Conservation (phyloP, 2,797 vertebrate genomes). For the Percopsis omiscomaycus region DNA sequence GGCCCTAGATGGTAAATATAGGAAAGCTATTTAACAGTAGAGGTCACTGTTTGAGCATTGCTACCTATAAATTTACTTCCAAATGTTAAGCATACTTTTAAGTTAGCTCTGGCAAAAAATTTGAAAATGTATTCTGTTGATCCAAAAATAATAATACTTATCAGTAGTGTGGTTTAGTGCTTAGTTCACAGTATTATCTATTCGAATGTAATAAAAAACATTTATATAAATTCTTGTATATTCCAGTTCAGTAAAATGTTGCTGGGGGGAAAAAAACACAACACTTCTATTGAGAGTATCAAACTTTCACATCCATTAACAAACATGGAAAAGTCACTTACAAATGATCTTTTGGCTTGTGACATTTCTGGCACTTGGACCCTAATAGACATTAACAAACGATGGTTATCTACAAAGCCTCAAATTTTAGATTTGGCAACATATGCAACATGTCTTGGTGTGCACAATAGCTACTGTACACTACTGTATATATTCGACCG, state of each 20-base stretch:
- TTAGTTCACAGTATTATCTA: slow-evolving; percentile 69
- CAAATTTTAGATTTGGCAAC: slow-evolving; percentile 40
- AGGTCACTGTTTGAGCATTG: slow-evolving; percentile 45
- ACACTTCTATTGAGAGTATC: slow-evolving; percentile 41
- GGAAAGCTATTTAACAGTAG: slow-evolving; percentile 58
- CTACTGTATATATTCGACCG: slow-evolving; percentile 30
- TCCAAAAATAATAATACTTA: slow-evolving; percentile 9
- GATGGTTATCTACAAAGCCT: slow-evolving; percentile 25
- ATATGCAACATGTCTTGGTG: slow-evolving; percentile 16
- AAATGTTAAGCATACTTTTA: too few relatives aligned
- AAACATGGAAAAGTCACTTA: slow-evolving; percentile 70
- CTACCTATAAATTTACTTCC: slow-evolving; percentile 17
- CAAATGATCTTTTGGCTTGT: slow-evolving; percentile 69
- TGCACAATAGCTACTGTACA: slow-evolving; percentile 41
- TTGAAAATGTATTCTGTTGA: slow-evolving; percentile 2
- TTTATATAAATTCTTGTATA: slow-evolving; percentile 63
- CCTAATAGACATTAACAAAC: slow-evolving; percentile 45
- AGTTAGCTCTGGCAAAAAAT: slow-evolving; percentile 20
- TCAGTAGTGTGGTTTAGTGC: slow-evolving; percentile 74
- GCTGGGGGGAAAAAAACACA: slow-evolving; percentile 25
- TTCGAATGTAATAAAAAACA: slow-evolving; percentile 70
- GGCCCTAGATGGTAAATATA: slow-evolving; percentile 17
- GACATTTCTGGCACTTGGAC: slow-evolving; percentile 73
- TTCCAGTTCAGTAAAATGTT: slow-evolving; percentile 45
- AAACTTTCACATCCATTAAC: slow-evolving; percentile 58